Evolutionary conservation across 2,113 vertebrate genomes (phyloP), one percentile per base, ranked within the genome.

Genomic region (Dasyprocta punctata): DNA sequence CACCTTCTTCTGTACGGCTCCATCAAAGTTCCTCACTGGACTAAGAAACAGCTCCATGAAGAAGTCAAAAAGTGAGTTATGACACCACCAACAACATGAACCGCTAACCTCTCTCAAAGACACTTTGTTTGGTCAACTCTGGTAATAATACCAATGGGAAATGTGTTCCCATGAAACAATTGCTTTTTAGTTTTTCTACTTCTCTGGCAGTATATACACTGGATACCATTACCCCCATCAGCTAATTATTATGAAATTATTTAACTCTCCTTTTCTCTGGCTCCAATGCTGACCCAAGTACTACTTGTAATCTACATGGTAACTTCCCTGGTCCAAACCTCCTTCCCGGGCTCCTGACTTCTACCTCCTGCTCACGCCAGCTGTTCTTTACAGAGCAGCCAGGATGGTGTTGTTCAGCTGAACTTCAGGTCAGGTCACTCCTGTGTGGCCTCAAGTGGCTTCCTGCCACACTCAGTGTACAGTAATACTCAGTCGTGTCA

Each of bases 21-120:
- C 98, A 99, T 99, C 98, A 99, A 99, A 96, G 99, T 99, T 52
- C 99, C 99, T 33, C 99, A 99, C 12, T 99, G 99, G 99, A 99
- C 98, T 54, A 98, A 92, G 33, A 94, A 98, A 24, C 98, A 99
- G 96, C 99, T 99, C 94, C 98, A 97, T 0, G 98, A 99, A 58
- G 99, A 99, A 99, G 99, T 99, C 22, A 98, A 99, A 97, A 99
- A 98, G 99, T 99, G 98, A 96, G 99, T 49, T 14, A 30, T 3
- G 30, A 22, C 22, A 52, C 7, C 10, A 95, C 41, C 2, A n/a
- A 83, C 52, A 36, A 19, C 5, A 7, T 9, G 49, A 22, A 26
- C 11, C 75, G 36, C 17, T 28, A 67, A 26, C 11, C 16, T 75
- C 24, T 67, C 60, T 93, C 73, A 7, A 13, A 89, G 47, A 54